Base-by-base conservation (phyloP, 2,888 invertebrate species). In the Meliscaeva auricollis region DNA sequence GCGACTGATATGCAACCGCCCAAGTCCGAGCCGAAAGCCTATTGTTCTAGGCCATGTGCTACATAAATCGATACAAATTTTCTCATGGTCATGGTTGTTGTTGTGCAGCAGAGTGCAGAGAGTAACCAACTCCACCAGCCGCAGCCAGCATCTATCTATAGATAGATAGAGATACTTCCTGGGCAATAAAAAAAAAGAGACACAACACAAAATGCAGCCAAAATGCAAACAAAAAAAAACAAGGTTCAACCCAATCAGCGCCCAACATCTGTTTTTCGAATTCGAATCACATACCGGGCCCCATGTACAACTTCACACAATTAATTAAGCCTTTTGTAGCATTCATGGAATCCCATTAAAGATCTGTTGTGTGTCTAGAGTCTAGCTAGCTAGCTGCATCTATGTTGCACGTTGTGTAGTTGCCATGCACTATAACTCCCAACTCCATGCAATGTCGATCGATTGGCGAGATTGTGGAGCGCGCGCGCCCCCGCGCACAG, bases 251-350 rank as follows among this genome's bases (percentile, higher is more conserved):
- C 87, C 87, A 87, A 82, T 87, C 87, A 85, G 74, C 69, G 78
- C 73, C 85, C 80, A 87, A 88, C 88, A 88, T 88, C 88, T 88
- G 87, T 88, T 88, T 66, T 88, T 70, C 88, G 87, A 87, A 88
- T 87, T 88, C 88, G 87, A 87, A 88, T 87, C 87, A 87, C 88
- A 87, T 87, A 80, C 85, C 80, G 78, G 74, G 82, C 58, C 38
- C 70, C 87, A 87, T 88, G 88, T 88, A 87, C 87, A 87, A 88
- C 88, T 88, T 88, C 88, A 87, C 88, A 88, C 88, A 88, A 88
- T 88, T 88, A 88, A 88, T 88, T 88, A 88, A 88, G 88, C 88
- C 88, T 88, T 88, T 88, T 87, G 87, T 87, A 87, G 82, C 87
- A 85, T 85, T 81, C 81, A 81, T 85, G 77, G 85, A 81, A 85